Conservation (phyloP, 2,113 vertebrate genomes). For the Labeo catla region DNA sequence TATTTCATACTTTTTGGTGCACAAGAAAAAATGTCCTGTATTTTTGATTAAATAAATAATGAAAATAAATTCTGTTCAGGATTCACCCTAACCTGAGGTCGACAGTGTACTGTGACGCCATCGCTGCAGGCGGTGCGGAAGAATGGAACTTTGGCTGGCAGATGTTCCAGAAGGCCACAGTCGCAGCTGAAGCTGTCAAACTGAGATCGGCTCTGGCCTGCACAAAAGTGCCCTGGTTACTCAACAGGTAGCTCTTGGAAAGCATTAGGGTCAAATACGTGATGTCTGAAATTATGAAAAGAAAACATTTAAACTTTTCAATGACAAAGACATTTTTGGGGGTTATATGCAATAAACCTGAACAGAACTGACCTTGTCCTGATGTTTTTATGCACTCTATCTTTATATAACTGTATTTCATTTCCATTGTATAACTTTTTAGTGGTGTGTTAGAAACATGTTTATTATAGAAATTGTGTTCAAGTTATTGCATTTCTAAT, state of each 20-base stretch:
- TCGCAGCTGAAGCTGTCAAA: conserved; percentile 85
- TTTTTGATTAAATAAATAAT: not conserved
- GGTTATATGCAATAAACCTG: not conserved
- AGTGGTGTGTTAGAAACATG: not conserved
- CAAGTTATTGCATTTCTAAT: not conserved
- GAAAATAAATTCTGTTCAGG: conserved; percentile 67
- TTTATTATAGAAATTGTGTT: not conserved
- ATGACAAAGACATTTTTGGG: not conserved
- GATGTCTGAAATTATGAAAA: too few relatives aligned
- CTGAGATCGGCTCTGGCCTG: conserved; percentile 85
- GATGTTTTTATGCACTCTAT: not conserved
- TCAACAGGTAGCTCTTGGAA: conserved; percentile 79
- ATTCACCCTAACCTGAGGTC: conserved; percentile 87
- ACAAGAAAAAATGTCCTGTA: too few relatives aligned
- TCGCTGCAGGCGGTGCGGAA: conserved; percentile 73
- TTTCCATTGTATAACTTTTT: not conserved
- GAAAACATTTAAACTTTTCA: too few relatives aligned
- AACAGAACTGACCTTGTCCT: not conserved
- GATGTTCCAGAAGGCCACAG: conserved; percentile 70
- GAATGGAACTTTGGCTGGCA: conserved; percentile 90
- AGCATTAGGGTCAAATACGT: not conserved
- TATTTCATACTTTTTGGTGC: not conserved
- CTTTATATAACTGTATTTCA: not conserved
- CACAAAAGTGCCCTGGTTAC: conserved; percentile 81
- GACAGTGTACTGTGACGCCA: conserved; percentile 85